Evolutionary conservation across 2,888 invertebrate genomes (phyloP).

Genomic region (Hylaea fasciaria): DNA sequence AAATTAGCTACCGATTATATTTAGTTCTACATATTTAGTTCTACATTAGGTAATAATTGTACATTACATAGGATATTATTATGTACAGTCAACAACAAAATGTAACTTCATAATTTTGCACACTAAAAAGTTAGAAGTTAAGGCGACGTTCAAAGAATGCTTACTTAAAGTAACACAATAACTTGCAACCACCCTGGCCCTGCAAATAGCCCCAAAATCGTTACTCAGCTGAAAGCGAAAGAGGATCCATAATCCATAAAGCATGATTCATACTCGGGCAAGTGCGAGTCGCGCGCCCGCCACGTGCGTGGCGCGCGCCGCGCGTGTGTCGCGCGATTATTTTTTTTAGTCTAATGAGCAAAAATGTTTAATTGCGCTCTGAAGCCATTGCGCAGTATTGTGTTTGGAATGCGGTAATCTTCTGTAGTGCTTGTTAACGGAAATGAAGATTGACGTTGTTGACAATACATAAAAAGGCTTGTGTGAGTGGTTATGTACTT

Average conservation of each 20-base stretch:
- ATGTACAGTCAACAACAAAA: no score
- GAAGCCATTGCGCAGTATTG: conserved; percentile 50
- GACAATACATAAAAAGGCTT: conserved; percentile 10
- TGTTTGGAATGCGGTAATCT: conserved; percentile 59
- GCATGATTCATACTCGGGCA: conserved; percentile 35
- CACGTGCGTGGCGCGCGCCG: conserved; percentile 43
- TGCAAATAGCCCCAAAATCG: conserved; percentile 3
- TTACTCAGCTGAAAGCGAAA: conserved; percentile 11
- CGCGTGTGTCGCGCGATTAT: conserved; percentile 40
- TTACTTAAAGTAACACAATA: conserved; percentile 1
- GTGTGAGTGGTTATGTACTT: background rate
- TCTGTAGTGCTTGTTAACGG: conserved; percentile 58
- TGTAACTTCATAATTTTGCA: no score
- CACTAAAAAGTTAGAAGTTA: no score
- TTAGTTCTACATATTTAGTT: no score
- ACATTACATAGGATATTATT: no score
- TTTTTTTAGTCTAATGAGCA: conserved; percentile 65
- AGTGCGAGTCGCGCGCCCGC: conserved; percentile 51
- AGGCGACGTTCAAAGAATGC: no score
- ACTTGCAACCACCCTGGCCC: background rate
- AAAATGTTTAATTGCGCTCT: conserved; percentile 73
- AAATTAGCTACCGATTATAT: no score
- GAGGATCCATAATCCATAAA: conserved; percentile 33
- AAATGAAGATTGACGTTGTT: conserved; percentile 55
- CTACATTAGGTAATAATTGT: no score